phyloP scores from a whole-genome alignment of 2,797 vertebrate species.

The Clarias laeviceps region DNA sequence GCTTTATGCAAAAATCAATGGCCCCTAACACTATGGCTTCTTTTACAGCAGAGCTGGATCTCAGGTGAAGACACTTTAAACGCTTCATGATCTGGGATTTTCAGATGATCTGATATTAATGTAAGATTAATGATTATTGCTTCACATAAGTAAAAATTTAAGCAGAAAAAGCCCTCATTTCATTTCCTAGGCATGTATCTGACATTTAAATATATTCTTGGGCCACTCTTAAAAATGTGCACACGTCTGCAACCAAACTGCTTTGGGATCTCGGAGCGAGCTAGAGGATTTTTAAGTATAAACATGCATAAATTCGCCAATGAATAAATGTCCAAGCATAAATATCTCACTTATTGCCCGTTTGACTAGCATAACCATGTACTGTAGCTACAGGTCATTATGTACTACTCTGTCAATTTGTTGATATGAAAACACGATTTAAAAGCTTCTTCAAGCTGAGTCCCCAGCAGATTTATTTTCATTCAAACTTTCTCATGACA shows the following conservation, averaged over 20 bases:
- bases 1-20: conserved; percentile 47
- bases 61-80: conserved; percentile 29
- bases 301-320: conserved; percentile 6
- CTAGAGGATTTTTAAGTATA: conserved; percentile 15
- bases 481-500: conserved; percentile 44
- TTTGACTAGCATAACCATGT: conserved; percentile 15
- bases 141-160: not conserved
- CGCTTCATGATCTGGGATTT: conserved; percentile 25
- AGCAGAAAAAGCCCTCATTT: not conserved
- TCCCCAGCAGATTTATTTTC: conserved; percentile 37
- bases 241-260: conserved; percentile 38
- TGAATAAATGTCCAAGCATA: conserved; percentile 35
- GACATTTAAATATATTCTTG: conserved; percentile 43
- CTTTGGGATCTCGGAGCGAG: conserved; percentile 27
- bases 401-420: conserved; percentile 7
- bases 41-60: conserved; percentile 17
- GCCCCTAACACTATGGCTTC: conserved; percentile 14
- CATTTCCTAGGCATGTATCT: not conserved
- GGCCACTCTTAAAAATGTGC: conserved; percentile 34
- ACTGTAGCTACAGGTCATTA: conserved; percentile 41
- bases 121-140: conserved; percentile 27
- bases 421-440: conserved; percentile 26
- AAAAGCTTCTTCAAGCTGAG: conserved; percentile 29
- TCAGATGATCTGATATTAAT: conserved; percentile 19
- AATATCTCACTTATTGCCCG: conserved; percentile 39